Conservation (phyloP, 1,140 invertebrate genomes). For the Drosophila hydei region DNA sequence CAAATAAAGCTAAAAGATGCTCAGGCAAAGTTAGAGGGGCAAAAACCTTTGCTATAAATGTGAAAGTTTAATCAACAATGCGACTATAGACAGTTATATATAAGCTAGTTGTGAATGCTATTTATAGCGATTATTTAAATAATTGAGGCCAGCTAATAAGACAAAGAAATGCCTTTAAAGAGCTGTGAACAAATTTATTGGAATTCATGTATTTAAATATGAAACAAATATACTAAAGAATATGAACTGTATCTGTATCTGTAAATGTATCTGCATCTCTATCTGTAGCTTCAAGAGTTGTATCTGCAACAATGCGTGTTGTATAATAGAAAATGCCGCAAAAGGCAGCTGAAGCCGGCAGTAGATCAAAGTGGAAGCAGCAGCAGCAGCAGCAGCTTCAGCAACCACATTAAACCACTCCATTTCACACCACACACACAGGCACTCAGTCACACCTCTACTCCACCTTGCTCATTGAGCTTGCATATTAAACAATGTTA, state of each 20-base stretch:
- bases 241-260: too few species aligned
- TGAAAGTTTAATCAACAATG: not conserved
- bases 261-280: too few species aligned
- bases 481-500: constrained; percentile 30
- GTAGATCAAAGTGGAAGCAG: constrained; percentile 23
- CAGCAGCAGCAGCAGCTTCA: not conserved
- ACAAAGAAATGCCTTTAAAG: not conserved
- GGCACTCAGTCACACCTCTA: not conserved
- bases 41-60: not conserved
- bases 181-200: constrained; percentile 4
- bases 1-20: not conserved
- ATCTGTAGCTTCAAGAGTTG: too few species aligned
- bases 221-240: too few species aligned
- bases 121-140: not conserved
- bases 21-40: too few species aligned
- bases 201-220: not conserved
- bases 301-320: constrained; percentile 4
- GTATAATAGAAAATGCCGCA: constrained; percentile 11
- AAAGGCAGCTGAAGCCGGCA: constrained; percentile 8
- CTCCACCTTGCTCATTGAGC: constrained; percentile 23
- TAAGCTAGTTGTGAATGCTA: too few species aligned
- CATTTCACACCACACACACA: constrained; percentile 14
- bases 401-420: constrained; percentile 15
- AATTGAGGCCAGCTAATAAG: constrained; percentile 2
- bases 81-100: not conserved